Evolutionary conservation across 2,888 invertebrate genomes (phyloP).

Genomic region (Exocentrus adspersus): DNA sequence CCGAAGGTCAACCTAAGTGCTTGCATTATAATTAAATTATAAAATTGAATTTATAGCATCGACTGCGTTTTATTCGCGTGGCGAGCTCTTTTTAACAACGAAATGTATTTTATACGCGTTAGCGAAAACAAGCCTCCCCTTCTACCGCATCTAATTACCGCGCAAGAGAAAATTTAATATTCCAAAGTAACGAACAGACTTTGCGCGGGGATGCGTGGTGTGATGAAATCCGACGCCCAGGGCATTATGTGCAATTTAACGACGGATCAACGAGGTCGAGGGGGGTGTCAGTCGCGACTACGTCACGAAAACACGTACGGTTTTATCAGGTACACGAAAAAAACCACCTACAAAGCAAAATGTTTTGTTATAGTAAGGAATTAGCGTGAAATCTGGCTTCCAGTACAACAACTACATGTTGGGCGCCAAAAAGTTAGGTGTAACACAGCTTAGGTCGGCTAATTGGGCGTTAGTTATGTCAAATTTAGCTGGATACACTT

Average conservation of each 20-base stretch:
- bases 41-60: constrained; percentile 7
- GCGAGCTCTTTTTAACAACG: too few relatives aligned
- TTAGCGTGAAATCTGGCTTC: too few relatives aligned
- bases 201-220: neutral
- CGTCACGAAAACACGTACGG: constrained; percentile 30
- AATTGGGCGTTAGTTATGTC: too few relatives aligned
- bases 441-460: too few relatives aligned
- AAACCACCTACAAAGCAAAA: too few relatives aligned
- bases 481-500: too few relatives aligned
- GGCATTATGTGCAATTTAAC: constrained; percentile 38
- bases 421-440: too few relatives aligned
- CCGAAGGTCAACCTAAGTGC: neutral
- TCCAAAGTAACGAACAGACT: neutral
- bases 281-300: constrained; percentile 16
- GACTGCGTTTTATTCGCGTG: neutral
- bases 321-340: too few relatives aligned
- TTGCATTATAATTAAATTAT: constrained; percentile 1
- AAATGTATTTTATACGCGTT: too few relatives aligned
- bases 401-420: too few relatives aligned
- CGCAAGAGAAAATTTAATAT: neutral
- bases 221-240: constrained; percentile 30
- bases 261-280: constrained; percentile 31
- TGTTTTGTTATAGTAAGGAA: too few relatives aligned
- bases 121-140: too few relatives aligned
- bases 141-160: neutral